A percentile compares a stretch with the other conserved stretches of the same genome.
These are phyloP conservation scores for Crocodylus rhombifer DNA, from an alignment of 2,797 vertebrate genomes.

Conservation along the genomic window DNA sequence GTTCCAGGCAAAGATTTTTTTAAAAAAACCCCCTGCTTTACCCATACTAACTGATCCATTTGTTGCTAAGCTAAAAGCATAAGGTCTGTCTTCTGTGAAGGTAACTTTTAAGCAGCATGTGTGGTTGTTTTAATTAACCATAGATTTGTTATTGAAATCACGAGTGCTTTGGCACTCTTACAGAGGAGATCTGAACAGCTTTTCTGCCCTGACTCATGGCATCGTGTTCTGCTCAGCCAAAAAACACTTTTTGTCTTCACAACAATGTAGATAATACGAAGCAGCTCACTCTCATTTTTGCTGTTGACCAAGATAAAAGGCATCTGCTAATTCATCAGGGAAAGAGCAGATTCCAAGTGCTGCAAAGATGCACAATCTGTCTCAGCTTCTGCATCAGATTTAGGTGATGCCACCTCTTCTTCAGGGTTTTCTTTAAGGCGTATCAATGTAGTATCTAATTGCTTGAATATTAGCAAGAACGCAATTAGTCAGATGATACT, in stretches of 20 bases:
- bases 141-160: background rate
- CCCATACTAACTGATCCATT: background rate
- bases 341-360: background rate
- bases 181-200: background rate
- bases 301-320: background rate
- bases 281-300: background rate
- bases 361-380: background rate
- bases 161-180: background rate
- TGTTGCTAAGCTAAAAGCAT: background rate
- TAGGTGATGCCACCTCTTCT: background rate
- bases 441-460: background rate
- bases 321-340: background rate
- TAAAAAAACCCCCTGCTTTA: background rate
- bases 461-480: background rate
- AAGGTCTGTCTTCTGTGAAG: rapidly evolving
- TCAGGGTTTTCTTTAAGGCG: background rate
- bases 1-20: background rate
- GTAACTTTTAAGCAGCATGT: background rate
- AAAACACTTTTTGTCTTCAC: background rate
- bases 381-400: background rate
- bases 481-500: background rate
- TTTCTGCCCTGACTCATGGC: background rate
- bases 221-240: background rate
- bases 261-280: background rate
- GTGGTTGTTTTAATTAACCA: background rate